A percentile compares a stretch with the other conserved stretches of the same genome.
These are phyloP conservation scores for Nerophis ophidion DNA, from an alignment of 2,113 vertebrate genomes.

Conservation along the genomic window DNA sequence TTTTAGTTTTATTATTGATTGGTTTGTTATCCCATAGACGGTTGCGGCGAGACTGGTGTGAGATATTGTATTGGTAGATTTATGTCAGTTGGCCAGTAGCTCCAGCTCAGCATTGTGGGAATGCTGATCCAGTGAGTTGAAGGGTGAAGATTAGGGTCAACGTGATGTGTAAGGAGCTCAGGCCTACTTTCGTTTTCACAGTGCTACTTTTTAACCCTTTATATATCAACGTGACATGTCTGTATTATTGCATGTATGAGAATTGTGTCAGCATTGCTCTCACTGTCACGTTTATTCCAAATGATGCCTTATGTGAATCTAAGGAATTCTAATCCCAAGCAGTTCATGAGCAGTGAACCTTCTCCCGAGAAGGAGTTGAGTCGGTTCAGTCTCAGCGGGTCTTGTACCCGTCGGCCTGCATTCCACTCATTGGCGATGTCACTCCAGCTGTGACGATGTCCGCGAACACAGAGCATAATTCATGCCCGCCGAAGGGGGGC, in stretches of 20 bases:
- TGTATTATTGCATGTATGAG: not conserved
- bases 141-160: conserved; percentile 60
- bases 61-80: conserved; percentile 38
- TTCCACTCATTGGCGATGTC: conserved; percentile 58
- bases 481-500: conserved; percentile 60
- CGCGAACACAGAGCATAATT: conserved; percentile 70
- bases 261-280: conserved; percentile 15
- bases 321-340: conserved; percentile 45
- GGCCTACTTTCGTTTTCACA: conserved; percentile 26
- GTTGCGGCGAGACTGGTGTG: conserved; percentile 1
- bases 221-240: not conserved
- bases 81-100: conserved; percentile 39
- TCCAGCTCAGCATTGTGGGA: conserved; percentile 43
- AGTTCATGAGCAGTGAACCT: conserved; percentile 36
- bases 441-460: conserved; percentile 65
- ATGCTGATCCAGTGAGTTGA: conserved; percentile 56
- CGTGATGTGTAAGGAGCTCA: conserved; percentile 55
- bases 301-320: conserved; percentile 29
- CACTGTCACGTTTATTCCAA: conserved; percentile 21
- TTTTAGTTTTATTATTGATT: conserved; percentile 4
- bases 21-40: not conserved
- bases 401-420: conserved; percentile 51
- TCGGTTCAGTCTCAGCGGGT: conserved; percentile 62
- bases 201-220: not conserved
- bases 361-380: conserved; percentile 45